Conservation (phyloP, 2,888 invertebrate species). For the Cacoxenus indagator region DNA sequence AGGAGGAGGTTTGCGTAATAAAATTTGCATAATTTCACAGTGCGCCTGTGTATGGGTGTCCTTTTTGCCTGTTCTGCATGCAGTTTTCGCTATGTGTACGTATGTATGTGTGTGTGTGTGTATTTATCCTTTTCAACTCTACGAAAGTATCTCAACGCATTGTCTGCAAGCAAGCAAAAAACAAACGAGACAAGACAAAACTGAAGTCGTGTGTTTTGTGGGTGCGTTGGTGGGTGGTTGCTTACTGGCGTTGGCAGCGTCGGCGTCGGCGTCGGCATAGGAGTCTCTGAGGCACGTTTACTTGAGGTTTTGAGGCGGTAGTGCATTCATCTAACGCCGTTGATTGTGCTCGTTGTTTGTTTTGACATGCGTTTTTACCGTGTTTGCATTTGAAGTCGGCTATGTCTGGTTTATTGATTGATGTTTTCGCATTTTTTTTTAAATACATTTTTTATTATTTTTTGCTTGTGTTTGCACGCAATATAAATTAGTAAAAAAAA, state of each 20-base stretch:
- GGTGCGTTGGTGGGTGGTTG: not conserved
- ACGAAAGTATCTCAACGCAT: slow-evolving; percentile 53
- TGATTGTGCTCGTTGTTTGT: slow-evolving; percentile 18
- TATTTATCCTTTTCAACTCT: slow-evolving; percentile 54
- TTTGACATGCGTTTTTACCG: not conserved
- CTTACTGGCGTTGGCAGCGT: not conserved
- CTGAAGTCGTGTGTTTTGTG: not conserved
- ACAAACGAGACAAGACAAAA: slow-evolving; percentile 14
- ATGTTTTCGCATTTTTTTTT: not conserved
- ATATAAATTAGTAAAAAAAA: no score
- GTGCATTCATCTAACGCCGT: not conserved
- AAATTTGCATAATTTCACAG: slow-evolving; percentile 71
- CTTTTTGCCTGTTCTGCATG: slow-evolving; percentile 34
- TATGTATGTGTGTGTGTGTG: slow-evolving; percentile 35
- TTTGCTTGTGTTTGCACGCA: not conserved
- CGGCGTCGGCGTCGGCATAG: no score
- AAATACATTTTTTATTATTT: not conserved
- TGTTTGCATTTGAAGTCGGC: not conserved
- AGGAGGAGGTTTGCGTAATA: slow-evolving; percentile 70
- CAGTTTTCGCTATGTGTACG: no score
- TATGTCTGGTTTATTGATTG: slow-evolving; percentile 9
- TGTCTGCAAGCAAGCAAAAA: slow-evolving; percentile 54
- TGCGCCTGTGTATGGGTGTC: slow-evolving; percentile 31
- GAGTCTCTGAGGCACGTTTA: no score
- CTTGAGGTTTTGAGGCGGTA: not conserved